phyloP scores from a whole-genome alignment of 2,888 invertebrate species.

The Argyresthia albistria region DNA sequence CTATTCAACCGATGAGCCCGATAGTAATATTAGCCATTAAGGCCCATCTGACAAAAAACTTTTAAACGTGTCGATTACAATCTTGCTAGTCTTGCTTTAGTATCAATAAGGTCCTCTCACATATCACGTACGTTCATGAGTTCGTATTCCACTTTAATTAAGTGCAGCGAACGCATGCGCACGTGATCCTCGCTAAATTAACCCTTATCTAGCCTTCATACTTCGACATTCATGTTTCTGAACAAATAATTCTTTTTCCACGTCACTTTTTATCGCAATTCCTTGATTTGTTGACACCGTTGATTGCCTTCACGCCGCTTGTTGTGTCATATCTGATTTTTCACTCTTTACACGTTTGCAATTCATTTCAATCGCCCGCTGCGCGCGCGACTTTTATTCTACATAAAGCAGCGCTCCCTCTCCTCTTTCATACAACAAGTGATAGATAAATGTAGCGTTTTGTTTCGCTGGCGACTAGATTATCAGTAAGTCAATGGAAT shows the following conservation, averaged over 20 bases:
- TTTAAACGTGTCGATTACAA: conserved; percentile 6
- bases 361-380: neutral
- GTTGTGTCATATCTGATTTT: neutral
- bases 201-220: conserved; percentile 1
- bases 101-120: conserved; percentile 9
- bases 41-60: too few species aligned
- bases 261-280: conserved; percentile 1
- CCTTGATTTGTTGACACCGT: conserved; percentile 9
- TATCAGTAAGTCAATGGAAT: conserved; percentile 17
- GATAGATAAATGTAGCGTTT: neutral
- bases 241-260: neutral
- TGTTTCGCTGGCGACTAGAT: neutral
- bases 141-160: conserved; percentile 10
- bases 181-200: conserved; percentile 21
- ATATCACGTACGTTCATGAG: neutral
- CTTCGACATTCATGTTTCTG: neutral
- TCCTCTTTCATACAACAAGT: too few species aligned
- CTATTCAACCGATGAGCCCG: too few species aligned
- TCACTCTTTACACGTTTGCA: too few species aligned
- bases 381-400: neutral
- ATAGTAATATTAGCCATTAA: too few species aligned
- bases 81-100: neutral
- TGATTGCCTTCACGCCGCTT: neutral
- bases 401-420: neutral
- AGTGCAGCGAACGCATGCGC: conserved; percentile 20